Evolutionary conservation across 2,113 vertebrate species (phyloP).

Genomic region (Arothron firmamentum): DNA sequence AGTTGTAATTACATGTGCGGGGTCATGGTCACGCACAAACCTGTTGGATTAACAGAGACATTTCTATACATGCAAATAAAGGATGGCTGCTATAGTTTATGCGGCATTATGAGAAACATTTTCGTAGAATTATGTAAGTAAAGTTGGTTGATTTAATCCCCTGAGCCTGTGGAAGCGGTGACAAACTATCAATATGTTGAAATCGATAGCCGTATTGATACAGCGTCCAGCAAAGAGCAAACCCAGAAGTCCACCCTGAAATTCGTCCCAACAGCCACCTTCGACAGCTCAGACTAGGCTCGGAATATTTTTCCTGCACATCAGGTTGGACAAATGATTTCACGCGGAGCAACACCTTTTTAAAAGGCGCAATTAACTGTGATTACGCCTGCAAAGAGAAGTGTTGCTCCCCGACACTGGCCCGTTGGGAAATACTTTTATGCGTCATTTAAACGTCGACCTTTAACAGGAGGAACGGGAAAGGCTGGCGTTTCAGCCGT

Average conservation of each 20-base stretch:
- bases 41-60: not conserved
- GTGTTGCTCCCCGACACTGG: conserved; percentile 58
- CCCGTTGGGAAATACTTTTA: conserved; percentile 68
- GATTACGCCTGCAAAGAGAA: conserved; percentile 69
- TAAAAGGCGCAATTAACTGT: conserved; percentile 70
- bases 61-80: not conserved
- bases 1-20: too few species aligned
- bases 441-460: conserved; percentile 73
- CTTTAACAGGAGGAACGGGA: conserved; percentile 57
- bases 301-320: conserved; percentile 49
- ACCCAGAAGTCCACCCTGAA: conserved; percentile 15
- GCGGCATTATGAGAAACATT: conserved; percentile 7
- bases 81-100: too few species aligned
- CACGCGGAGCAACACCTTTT: conserved; percentile 65
- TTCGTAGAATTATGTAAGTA: conserved; percentile 33
- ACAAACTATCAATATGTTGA: conserved; percentile 43
- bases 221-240: not conserved
- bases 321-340: conserved; percentile 61
- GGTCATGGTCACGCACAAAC: not conserved
- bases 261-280: conserved; percentile 29
- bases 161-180: conserved; percentile 28
- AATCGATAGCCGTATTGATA: conserved; percentile 48
- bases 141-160: conserved; percentile 36
- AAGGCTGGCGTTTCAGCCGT: conserved; percentile 20
- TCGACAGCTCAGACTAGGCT: conserved; percentile 28